Evolutionary conservation across 1,140 invertebrate species (phyloP).

Genomic region (Thaumetopoea pityocampa): DNA sequence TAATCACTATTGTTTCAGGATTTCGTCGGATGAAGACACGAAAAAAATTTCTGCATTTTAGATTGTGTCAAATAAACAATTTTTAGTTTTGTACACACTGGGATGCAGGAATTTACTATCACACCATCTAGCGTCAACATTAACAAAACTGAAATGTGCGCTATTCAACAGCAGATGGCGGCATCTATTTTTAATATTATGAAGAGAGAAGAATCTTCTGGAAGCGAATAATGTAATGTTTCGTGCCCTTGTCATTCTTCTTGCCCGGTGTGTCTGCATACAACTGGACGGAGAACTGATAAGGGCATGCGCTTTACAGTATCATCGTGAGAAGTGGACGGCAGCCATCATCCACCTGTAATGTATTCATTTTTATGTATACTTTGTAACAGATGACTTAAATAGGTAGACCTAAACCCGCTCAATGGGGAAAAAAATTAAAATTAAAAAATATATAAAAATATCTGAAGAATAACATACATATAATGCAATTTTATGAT

Average conservation of each 20-base stretch:
- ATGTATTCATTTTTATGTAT: too few relatives aligned
- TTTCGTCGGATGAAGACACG: not conserved
- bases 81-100: conserved; percentile 25
- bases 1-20: too few relatives aligned
- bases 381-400: too few relatives aligned
- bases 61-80: conserved; percentile 19
- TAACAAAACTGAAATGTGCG: not conserved
- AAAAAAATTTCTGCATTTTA: conserved; percentile 32
- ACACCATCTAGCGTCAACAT: conserved; percentile 3
- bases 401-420: too few relatives aligned
- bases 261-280: conserved; percentile 62
- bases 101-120: conserved; percentile 30
- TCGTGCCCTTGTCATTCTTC: conserved; percentile 69
- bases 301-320: conserved; percentile 56
- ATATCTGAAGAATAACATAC: too few relatives aligned
- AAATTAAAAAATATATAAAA: too few relatives aligned
- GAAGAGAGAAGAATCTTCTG: conserved; percentile 1
- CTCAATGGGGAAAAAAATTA: too few relatives aligned
- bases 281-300: conserved; percentile 74
- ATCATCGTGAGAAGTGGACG: conserved; percentile 25
- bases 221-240: conserved; percentile 31
- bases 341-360: too few relatives aligned
- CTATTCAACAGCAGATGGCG: conserved; percentile 30
- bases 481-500: too few relatives aligned
- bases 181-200: not conserved